Conservation (phyloP, 2,113 vertebrate genomes). For the Stigmatopora nigra region DNA sequence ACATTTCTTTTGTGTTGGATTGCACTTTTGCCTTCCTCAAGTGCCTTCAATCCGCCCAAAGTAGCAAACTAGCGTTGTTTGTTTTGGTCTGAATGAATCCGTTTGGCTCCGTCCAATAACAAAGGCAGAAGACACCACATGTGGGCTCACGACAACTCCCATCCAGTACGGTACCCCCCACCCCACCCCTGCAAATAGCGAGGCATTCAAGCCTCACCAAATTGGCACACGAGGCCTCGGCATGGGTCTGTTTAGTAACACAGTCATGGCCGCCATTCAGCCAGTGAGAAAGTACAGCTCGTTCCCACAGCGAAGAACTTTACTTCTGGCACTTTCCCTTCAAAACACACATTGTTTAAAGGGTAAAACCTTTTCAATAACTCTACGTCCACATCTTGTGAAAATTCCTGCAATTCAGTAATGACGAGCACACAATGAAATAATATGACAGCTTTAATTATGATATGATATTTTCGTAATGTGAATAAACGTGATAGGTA, state of each 20-base stretch:
- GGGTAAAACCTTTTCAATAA: background rate
- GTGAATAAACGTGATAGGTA: background rate
- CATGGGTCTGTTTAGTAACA: constrained; percentile 63
- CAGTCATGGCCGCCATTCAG: constrained; percentile 53
- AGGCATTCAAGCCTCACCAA: constrained; percentile 35
- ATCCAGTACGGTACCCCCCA: constrained; percentile 25
- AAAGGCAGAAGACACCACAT: constrained; percentile 9
- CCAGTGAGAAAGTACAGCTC: constrained; percentile 56
- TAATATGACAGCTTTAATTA: constrained; percentile 16
- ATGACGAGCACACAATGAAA: constrained; percentile 7
- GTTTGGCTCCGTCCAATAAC: background rate
- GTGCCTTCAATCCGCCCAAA: constrained; percentile 7
- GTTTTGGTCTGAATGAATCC: background rate
- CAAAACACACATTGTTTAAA: background rate
- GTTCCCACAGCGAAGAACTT: constrained; percentile 28
- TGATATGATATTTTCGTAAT: constrained; percentile 31
- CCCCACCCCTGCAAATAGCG: constrained; percentile 31
- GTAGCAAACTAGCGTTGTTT: constrained; percentile 16
- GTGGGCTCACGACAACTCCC: constrained; percentile 17
- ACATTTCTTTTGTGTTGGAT: constrained; percentile 16
- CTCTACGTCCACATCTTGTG: background rate
- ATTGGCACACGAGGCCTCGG: constrained; percentile 46
- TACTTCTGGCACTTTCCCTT: background rate
- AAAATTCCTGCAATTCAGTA: background rate
- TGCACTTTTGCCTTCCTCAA: constrained; percentile 10